Base-by-base conservation (phyloP, 2,888 invertebrate genomes). In the Trilocha varians region DNA sequence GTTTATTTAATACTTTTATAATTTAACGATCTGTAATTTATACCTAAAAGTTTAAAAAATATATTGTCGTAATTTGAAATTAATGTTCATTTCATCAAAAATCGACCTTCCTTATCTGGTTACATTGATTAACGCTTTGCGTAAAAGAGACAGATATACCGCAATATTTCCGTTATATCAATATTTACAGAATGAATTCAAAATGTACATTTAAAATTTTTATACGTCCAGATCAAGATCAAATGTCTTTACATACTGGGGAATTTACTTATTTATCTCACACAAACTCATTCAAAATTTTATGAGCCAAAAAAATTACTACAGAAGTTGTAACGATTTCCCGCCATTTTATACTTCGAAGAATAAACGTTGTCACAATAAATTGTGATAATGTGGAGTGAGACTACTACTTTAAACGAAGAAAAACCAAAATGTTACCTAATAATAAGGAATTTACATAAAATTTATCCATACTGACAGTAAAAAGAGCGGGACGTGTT, bases 401-500 rank as follows among this genome's bases (percentile, higher is more conserved):
- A n/a, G n/a, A n/a, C n/a, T n/a, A n/a, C n/a, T 2, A 25, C 25
- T 25, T 25, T 25, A 5, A 2, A 25, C 25, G 18, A 25, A 25
- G 8, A 25, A 25, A 25, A 25, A 9, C 6, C 8, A 3, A 25
- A 25, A 25, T 25, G 11, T 34, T 13, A 34, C 8, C 13, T n/a
- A 34, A n/a, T 5, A 4, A 34, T 4, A 6, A 4, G 6, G 17
- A 25, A 41, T 15, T 39, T 34, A 38, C 40, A 44, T 43, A 47
- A 41, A 38, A 45, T 47, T 46, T 52, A 45, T 43, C 38, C 41
- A 47, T 45, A 69, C 67, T 82, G 80, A 80, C 79, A 78, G 72
- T 66, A 77, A 84, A 84, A 84, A 83, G 83, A 84, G 84, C 84
- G 83, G 83, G 83, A 83, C 78, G 73, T 65, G 70, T 59, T 61